Evolutionary conservation across 2,113 vertebrate species (phyloP).

Genomic region (Misgurnus mizolepis): DNA sequence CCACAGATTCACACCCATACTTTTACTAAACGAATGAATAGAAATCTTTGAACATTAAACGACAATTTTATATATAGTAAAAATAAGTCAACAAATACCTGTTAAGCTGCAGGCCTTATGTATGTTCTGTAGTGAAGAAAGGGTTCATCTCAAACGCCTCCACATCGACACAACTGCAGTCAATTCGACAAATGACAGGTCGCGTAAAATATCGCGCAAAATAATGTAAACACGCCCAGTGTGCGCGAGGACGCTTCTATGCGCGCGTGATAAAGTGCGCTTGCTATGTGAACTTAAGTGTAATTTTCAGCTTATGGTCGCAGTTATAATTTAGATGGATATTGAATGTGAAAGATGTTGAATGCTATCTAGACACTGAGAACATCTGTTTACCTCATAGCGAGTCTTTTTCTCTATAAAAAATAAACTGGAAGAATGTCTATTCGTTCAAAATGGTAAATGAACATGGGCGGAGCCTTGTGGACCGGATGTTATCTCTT

Average conservation of each 20-base stretch:
- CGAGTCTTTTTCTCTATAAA: slow-evolving; percentile 5
- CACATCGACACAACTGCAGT: background rate
- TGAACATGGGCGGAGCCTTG: background rate
- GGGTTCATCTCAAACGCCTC: slow-evolving; percentile 15
- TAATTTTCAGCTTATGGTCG: background rate
- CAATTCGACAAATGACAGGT: background rate
- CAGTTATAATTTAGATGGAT: background rate
- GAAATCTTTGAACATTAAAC: no score
- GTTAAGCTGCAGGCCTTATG: slow-evolving; percentile 20
- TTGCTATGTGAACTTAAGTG: no score
- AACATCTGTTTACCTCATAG: slow-evolving; percentile 26
- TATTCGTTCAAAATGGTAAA: no score
- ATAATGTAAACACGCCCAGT: background rate
- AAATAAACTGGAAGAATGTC: background rate
- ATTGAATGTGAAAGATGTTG: background rate
- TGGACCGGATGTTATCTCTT: background rate
- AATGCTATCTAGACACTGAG: background rate
- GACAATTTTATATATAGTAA: background rate
- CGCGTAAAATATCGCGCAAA: background rate
- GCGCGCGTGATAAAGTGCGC: background rate
- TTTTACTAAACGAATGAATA: no score
- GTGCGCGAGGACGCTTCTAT: background rate
- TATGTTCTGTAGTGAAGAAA: slow-evolving; percentile 7
- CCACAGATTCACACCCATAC: no score
- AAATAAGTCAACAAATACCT: background rate